Conservation (phyloP, 2,797 vertebrate genomes). For the Tiaroga cobitis region DNA sequence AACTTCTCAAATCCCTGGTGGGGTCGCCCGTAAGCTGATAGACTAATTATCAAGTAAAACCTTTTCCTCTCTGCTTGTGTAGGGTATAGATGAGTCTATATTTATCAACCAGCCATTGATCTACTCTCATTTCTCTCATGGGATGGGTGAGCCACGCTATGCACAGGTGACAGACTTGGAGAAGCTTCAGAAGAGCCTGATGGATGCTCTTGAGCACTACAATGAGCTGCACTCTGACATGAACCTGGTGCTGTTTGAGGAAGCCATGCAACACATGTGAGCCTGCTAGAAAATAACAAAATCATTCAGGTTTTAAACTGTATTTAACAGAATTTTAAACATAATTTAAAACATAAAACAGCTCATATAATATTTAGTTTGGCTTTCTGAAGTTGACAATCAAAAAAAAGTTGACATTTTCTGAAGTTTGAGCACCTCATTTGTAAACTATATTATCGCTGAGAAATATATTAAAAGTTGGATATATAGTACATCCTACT, state of each 20-base stretch:
- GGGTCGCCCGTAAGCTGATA: not conserved
- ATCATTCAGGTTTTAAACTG: not conserved
- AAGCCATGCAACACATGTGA: slow-evolving; percentile 77
- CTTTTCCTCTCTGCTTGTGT: slow-evolving; percentile 1
- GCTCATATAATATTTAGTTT: not conserved
- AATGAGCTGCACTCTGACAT: slow-evolving; percentile 80
- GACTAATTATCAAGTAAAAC: not conserved
- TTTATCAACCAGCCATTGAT: slow-evolving; percentile 92
- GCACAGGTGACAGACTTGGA: slow-evolving; percentile 87
- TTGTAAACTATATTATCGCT: not conserved
- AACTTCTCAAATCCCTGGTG: not conserved
- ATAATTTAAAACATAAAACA: not conserved
- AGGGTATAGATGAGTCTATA: slow-evolving; percentile 87
- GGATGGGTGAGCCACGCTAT: slow-evolving; percentile 86
- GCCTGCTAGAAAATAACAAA: slow-evolving; percentile 21
- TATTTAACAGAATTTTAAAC: not conserved
- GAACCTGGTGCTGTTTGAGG: slow-evolving; percentile 80
- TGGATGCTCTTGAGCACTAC: slow-evolving; percentile 83
- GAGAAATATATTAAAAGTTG: not conserved
- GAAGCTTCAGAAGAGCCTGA: slow-evolving; percentile 89
- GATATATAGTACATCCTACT: not conserved
- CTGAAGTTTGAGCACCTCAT: not conserved
- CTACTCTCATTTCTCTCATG: slow-evolving; percentile 89
- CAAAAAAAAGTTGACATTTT: not conserved
- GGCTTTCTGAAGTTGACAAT: not conserved